Conservation (phyloP, 2,888 invertebrate genomes). For the Melanargia galathea region DNA sequence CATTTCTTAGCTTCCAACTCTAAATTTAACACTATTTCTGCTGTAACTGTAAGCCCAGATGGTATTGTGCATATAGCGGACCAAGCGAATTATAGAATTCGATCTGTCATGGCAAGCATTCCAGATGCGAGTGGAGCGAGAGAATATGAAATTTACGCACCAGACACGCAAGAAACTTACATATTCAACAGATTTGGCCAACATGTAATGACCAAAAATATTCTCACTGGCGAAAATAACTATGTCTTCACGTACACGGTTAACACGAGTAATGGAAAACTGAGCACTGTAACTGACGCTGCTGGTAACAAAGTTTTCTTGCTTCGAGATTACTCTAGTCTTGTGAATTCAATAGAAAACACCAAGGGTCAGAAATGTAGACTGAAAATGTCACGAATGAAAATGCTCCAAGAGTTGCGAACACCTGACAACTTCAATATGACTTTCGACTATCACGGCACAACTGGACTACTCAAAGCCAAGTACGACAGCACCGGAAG, state of each 20-base stretch:
- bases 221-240: conserved; percentile 95
- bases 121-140: conserved; percentile 91
- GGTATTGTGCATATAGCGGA: conserved; percentile 98
- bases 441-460: conserved; percentile 96
- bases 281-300: conserved; percentile 96
- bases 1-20: conserved; percentile 95
- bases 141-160: conserved; percentile 96
- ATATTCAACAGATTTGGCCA: conserved; percentile 97
- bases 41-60: conserved; percentile 95
- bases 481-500: conserved; percentile 94
- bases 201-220: conserved; percentile 96
- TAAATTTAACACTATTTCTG: conserved; percentile 96
- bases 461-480: conserved; percentile 93
- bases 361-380: conserved; percentile 96
- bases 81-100: conserved; percentile 93
- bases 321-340: conserved; percentile 90
- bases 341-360: conserved; percentile 96
- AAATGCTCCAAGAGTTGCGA: conserved; percentile 93
- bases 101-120: conserved; percentile 94
- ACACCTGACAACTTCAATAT: conserved; percentile 97
- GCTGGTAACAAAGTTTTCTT: conserved; percentile 95
- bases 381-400: conserved; percentile 95
- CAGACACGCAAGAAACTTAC: conserved; percentile 97
- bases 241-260: conserved; percentile 98
- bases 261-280: conserved; percentile 96